Base-by-base conservation (phyloP, 2,797 vertebrate species). In the Labeo calbasu region DNA sequence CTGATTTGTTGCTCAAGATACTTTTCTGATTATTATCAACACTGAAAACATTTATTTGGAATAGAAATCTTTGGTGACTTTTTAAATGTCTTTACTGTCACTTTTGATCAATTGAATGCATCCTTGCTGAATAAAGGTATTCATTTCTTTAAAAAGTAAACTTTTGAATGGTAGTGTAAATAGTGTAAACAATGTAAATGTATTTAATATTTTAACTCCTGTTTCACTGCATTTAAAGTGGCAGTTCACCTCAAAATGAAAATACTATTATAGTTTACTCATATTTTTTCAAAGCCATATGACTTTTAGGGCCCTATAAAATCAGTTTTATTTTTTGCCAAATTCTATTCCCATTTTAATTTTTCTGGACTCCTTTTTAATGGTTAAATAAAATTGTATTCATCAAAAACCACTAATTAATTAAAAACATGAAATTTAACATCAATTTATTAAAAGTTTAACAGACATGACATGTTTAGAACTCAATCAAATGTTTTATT, bases 151-250 rank as follows among this genome's bases (percentile, higher is more conserved):
- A 4, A 55, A 36, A 75, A 7, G 5, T 15, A 75, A 36, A 40
- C 72, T 14, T 55, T 76, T 76, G 72, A 76, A 76, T 36, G 28
- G 51, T 75, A 40, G 28, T 36, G 51, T 75, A n/a, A 32, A 32
- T 32, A 32, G 28, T 32, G 28, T 32, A 32, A 32, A 32, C 28
- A 32, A 3, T 36, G 36, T 53, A 53, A 53, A 53, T 73, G 53
- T 55, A 73, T 53, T 53, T 73, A 9, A 53, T 5, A 1, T 21
- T 28, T 32, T 4, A 73, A n/a, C 17, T n/a, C 14, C 1, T 51
- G 23, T 55, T 55, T 36, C 19, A n/a, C 17, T 75, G 71, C 25
- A 25, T 51, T 72, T 75, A 36, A 75, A 55, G 28, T 6, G 17
- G 5, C 71, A 13, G 10, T 53, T 55, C 28, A 21, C 51, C 28